A percentile compares a stretch with the other conserved stretches of the same genome.
Conservation (phyloP, 1,140 invertebrate genomes). For the Drosophila truncata region DNA sequence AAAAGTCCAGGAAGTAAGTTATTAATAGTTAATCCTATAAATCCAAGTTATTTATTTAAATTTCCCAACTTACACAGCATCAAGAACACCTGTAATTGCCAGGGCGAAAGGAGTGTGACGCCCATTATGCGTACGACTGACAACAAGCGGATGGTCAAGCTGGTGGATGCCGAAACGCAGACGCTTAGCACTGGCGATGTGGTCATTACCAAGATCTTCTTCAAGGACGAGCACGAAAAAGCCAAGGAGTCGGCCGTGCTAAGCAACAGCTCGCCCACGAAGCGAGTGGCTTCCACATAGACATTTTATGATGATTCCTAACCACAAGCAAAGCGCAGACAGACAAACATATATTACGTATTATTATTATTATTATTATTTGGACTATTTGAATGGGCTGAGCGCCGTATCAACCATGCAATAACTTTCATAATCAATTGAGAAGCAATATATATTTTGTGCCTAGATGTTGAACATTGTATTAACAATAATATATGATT, state of each 20-base stretch:
- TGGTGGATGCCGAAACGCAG: slow-evolving; percentile 88
- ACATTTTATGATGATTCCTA: slow-evolving; percentile 70
- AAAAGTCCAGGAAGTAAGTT: slow-evolving; percentile 80
- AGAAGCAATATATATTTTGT: slow-evolving; percentile 83
- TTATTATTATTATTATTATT: slow-evolving; percentile 65
- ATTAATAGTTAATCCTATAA: neutral
- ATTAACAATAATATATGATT: slow-evolving; percentile 71
- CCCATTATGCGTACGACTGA: slow-evolving; percentile 64
- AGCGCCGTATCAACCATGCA: slow-evolving; percentile 39
- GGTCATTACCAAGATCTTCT: slow-evolving; percentile 95
- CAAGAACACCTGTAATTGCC: slow-evolving; percentile 83
- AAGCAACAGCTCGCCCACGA: slow-evolving; percentile 78
- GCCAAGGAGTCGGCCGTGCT: slow-evolving; percentile 86
- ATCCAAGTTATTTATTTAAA: neutral
- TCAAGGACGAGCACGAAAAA: slow-evolving; percentile 89
- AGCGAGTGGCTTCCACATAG: slow-evolving; percentile 63
- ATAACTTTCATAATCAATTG: slow-evolving; percentile 59
- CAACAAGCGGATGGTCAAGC: slow-evolving; percentile 71
- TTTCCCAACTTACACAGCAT: slow-evolving; percentile 44
- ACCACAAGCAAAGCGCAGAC: slow-evolving; percentile 60
- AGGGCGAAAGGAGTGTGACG: slow-evolving; percentile 77
- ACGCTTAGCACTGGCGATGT: slow-evolving; percentile 97
- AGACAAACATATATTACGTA: slow-evolving; percentile 57
- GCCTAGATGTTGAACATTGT: slow-evolving; percentile 84
- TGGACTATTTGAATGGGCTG: slow-evolving; percentile 33